Base-by-base conservation (phyloP, 2,888 invertebrate genomes). In the Parnassius glacialis region DNA sequence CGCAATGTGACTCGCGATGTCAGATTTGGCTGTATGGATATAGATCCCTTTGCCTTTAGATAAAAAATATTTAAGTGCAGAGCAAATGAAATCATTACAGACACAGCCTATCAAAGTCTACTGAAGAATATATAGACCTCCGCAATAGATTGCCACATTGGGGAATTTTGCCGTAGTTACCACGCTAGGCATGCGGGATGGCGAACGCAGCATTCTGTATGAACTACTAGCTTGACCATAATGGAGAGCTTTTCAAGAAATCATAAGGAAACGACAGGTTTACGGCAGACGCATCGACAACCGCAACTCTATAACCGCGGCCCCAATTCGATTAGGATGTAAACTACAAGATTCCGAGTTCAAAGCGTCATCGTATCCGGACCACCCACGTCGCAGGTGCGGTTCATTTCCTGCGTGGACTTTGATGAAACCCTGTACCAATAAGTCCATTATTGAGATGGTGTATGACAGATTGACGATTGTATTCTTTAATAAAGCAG, bases 251-350 rank as follows among this genome's bases (percentile, higher is more conserved):
- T 52, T 41, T 55, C 52, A 13, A 42, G 20, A 48, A 56, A n/a
- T 45, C 41, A 57, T 61, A 57, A 57, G 61, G 61, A 61, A 61
- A 61, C 52, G 61, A 52, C 47, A 25, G 45, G 56, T 52, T 61
- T 61, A 57, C 43, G 47, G 41, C 10, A 5, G 9, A 3, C 54
- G 41, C 43, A 52, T 51, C 50, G 12, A 43, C 44, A 10, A 51
- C 0, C 11, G 50, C 50, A 13, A 42, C 34, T 12, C 10, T 45
- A 50, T 13, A 41, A 59, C 25, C 53, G 47, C 42, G n/a, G 25
- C 25, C 25, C n/a, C 34, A 11, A 59, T 52, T 52, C 41, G 42
- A 54, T 60, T 13, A 42, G 53, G 10, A 53, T 44, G 11, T 56
- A 20, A 43, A 57, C 45, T 52, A 52, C 11, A 11, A 34, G 41